Base-by-base conservation (phyloP, 2,113 vertebrate genomes). In the Caranx ignobilis region DNA sequence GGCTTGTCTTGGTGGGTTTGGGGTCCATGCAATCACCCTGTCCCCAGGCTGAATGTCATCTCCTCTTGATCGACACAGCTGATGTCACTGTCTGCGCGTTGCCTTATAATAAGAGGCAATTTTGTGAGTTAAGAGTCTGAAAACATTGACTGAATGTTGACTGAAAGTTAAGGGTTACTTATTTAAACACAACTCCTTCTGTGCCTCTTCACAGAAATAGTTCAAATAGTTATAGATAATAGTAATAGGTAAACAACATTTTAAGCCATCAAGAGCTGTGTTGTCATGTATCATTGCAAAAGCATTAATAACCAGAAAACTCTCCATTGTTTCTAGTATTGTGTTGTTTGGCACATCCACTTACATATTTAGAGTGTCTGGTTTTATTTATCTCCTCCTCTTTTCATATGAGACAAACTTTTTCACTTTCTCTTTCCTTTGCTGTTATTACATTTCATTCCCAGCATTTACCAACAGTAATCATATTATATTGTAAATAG, bases 391-490 rank as follows among this genome's bases (percentile, higher is more conserved):
- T 75, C 55, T 15, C 45, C 21, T 4, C 6, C 8, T 47, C 50
- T 48, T 15, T 52, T 78, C 18, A 1, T 64, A 15, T 31, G 32
- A 69, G 26, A 26, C 66, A 21, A 48, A 82, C 54, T 15, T 9
- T 54, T 74, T 80, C 60, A n/a, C 52, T 76, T 48, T 69, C 10
- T 32, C 16, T 65, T 35, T 70, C 2, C 19, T 80, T 75, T 39
- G 39, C 12, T 71, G 0, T 72, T 62, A 31, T 35, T 54, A 13
- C 35, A 52, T 78, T 59, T 72, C 3, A 60, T 75, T 71, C 57
- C 41, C 26, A 48, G 43, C 34, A n/a, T 50, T 61, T 52, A 6
- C 2, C 10, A 10, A 6, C 26, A 26, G 26, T 26, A 1, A 16
- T 72, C 35, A 11, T n/a, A 34, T 64, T 11, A 35, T 31, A 15